Evolutionary conservation across 2,113 vertebrate species (phyloP), one percentile per base, ranked within the genome.

Genomic region (Peromyscus maniculatus): DNA sequence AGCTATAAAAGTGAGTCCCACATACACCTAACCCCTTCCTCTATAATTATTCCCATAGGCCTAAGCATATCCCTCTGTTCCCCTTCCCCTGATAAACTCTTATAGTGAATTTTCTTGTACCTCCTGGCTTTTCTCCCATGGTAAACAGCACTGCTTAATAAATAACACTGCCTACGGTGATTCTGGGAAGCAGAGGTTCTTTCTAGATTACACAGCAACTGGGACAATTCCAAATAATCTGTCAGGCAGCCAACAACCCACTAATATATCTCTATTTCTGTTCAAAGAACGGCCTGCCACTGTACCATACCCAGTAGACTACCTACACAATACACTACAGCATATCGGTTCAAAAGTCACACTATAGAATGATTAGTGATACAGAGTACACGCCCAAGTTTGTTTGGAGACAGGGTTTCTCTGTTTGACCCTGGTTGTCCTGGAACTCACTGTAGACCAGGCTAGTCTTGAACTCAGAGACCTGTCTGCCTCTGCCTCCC

Each of bases 201-300:
- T 71, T 62, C 7, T 1, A 15, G 36, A 19, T 86, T 52, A 17
- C 59, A 24, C 66, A 75, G 26, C 1, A 3, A 55, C 10, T 33
- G 78, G n/a, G 49, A 55, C 33, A 28, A 21, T 90, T 90, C 19
- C 24, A 15, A 33, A 46, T 57, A 66, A 26, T 91, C 75, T 92
- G 67, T 69, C 93, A 89, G 17, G 31, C 64, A 28, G 80, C 17
- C 9, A 69, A 36, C 7, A 77, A 3, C 26, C 55, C 16, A 77
- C 2, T 52, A 26, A 55, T 89, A 74, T 69, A 92, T 83, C 78
- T 74, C 89, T 94, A 57, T 82, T 94, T 92, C 39, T 91, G 24
- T 55, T 83, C 24, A 31, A 59, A 91, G 74, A n/a, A 16, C 1
- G 0, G 52, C 87, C 28, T 71, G 15, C 49, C 49, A 28, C 21